Percentiles rank a stretch among this genome's conserved stretches.
phyloP scores from a whole-genome alignment of 2,888 invertebrate species.

The Pammene fasciana region DNA sequence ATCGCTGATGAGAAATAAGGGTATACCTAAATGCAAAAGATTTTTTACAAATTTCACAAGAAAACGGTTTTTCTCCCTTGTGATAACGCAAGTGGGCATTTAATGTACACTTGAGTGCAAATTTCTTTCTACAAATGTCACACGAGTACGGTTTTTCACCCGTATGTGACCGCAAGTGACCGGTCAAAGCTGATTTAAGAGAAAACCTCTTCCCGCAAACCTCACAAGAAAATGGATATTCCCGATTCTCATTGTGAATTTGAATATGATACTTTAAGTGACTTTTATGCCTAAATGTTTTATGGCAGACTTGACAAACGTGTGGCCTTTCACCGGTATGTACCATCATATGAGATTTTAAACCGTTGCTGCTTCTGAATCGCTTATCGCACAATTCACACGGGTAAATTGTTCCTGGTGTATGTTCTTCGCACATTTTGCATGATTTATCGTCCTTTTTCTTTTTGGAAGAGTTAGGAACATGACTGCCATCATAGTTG shows the following conservation, averaged over 20 bases:
- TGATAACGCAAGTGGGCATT: slow-evolving; percentile 8
- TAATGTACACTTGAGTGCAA: slow-evolving; percentile 14
- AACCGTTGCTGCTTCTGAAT: not conserved
- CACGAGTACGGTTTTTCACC: slow-evolving; percentile 18
- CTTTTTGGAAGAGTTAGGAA: not conserved
- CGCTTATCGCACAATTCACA: slow-evolving; percentile 15
- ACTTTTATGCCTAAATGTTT: slow-evolving; percentile 14
- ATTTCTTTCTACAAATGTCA: slow-evolving; percentile 14
- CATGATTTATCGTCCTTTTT: slow-evolving; percentile 1
- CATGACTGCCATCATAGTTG: not conserved
- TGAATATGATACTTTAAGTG: slow-evolving; percentile 16
- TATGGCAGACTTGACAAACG: slow-evolving; percentile 10
- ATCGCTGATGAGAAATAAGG: slow-evolving; percentile 12
- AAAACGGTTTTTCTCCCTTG: slow-evolving; percentile 12
- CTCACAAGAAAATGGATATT: slow-evolving; percentile 15
- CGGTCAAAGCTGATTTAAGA: slow-evolving; percentile 18
- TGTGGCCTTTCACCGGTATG: slow-evolving; percentile 14
- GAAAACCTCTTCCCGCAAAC: slow-evolving; percentile 14
- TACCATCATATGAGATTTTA: slow-evolving; percentile 6
- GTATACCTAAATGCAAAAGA: slow-evolving; percentile 12
- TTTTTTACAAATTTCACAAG: slow-evolving; percentile 18
- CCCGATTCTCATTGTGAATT: slow-evolving; percentile 16
- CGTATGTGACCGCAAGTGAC: slow-evolving; percentile 10
- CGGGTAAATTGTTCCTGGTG: not conserved
- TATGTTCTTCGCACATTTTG: slow-evolving; percentile 1